Conservation (phyloP, 37 sponge, comb jelly and placozoan species). For the Amphimedon queenslandica region DNA sequence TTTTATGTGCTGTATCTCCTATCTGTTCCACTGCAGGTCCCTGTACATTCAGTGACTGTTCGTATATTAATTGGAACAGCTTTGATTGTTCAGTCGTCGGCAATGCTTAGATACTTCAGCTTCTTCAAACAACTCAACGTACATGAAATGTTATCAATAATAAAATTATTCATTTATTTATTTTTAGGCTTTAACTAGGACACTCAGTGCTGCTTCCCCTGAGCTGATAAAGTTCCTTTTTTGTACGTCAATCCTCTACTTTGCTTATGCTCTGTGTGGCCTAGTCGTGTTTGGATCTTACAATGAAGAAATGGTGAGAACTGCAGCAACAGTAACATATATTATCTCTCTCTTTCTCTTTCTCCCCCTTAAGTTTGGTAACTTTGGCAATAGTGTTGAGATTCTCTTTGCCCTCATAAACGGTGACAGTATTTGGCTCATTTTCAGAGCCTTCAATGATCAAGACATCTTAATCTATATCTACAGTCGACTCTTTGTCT, state of each 20-base stretch:
- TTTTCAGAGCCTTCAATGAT: conserved; percentile 6
- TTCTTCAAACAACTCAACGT: conserved; percentile 57
- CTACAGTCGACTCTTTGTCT: conserved; percentile 47
- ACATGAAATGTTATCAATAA: not conserved
- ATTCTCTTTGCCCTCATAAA: conserved; percentile 46
- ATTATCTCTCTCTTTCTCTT: not conserved
- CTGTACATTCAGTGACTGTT: not conserved
- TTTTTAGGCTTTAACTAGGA: conserved; percentile 49
- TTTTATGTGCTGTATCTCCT: too few species aligned
- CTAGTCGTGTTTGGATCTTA: conserved; percentile 41
- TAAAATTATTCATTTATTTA: not conserved
- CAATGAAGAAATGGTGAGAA: conserved; percentile 22
- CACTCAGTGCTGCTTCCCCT: conserved; percentile 39
- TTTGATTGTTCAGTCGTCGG: conserved; percentile 23
- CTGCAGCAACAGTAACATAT: not conserved
- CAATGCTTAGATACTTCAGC: conserved; percentile 40
- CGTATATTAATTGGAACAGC: conserved; percentile 43
- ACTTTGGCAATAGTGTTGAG: conserved; percentile 9
- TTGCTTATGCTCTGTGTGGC: conserved; percentile 44
- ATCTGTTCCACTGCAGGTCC: not conserved
- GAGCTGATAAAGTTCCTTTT: conserved; percentile 50
- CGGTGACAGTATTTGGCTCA: conserved; percentile 48
- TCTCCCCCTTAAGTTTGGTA: conserved; percentile 12
- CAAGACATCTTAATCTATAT: conserved; percentile 23
- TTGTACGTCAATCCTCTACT: conserved; percentile 42